Base-by-base conservation (phyloP, 2,113 vertebrate genomes). In the Chaetodon auriga region DNA sequence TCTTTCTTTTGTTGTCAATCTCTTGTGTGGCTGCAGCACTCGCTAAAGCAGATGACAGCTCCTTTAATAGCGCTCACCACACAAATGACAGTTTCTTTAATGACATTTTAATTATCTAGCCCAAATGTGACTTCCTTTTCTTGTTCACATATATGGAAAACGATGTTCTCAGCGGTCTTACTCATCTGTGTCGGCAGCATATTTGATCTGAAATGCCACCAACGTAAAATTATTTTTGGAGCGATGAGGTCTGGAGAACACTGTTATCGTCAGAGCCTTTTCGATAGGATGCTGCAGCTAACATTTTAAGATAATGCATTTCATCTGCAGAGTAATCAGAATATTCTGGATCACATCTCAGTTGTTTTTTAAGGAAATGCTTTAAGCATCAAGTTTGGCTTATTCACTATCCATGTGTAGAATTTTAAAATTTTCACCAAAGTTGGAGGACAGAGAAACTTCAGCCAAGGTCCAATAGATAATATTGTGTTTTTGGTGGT, bases 51-150 rank as follows among this genome's bases (percentile, higher is more conserved):
- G 75, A 60, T 85, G 90, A 91, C 93, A 89, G 93, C 85, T 86
- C 83, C 83, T 60, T 86, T 92, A 90, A 93, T 85, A 85, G 82
- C 86, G 23, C 85, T 84, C 83, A 78, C 57, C 68, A 66, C 83
- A 75, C 63, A 65, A 57, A 78, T 89, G 90, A 89, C 92, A 84
- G 83, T 68, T 81, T 81, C 86, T 87, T 84, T 84, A 87, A 92
- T 74, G 78, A 61, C 82, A 74, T 88, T 89, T 92, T 89, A 81
- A 91, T 90, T 75, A 85, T 75, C 30, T 21, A 74, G 64, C 63
- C 66, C 75, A 86, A 69, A 81, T 65, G 13, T 25, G 63, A 78
- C 86, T 84, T 85, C 72, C 82, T 75, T 80, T 82, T 84, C 53
- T 75, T 84, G 70, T 57, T 69, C 35, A 55, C 51, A 66, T 75